These are phyloP conservation scores for Aspiorhynchus laticeps DNA, from an alignment of 2,113 vertebrate species.

Conservation along the genomic window DNA sequence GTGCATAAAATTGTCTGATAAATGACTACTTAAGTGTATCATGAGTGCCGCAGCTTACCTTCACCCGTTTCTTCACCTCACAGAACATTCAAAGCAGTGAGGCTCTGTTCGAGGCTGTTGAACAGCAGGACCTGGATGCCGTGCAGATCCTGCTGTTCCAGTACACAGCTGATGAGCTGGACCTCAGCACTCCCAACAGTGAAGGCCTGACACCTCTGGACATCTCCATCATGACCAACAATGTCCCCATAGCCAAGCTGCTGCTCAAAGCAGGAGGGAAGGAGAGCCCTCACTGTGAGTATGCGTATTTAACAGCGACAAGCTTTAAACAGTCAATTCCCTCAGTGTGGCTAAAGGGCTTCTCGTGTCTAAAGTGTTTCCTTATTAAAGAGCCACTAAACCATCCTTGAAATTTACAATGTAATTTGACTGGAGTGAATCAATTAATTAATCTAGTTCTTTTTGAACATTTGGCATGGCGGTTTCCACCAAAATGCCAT, in stretches of 20 bases:
- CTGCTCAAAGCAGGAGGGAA: slow-evolving; percentile 88
- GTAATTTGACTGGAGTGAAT: neutral
- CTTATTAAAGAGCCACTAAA: neutral
- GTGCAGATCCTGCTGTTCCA: slow-evolving; percentile 92
- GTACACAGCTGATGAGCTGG: slow-evolving; percentile 88
- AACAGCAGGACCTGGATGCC: slow-evolving; percentile 93
- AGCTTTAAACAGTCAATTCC: neutral
- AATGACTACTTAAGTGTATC: neutral
- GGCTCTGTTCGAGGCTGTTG: slow-evolving; percentile 91
- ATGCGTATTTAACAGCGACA: neutral
- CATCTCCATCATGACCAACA: slow-evolving; percentile 94
- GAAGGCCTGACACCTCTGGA: slow-evolving; percentile 92
- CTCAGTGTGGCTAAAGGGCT: neutral
- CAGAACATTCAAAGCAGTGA: slow-evolving; percentile 91
- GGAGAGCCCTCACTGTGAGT: slow-evolving; percentile 97
- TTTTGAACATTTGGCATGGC: neutral
- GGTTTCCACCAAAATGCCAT: neutral
- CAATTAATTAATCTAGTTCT: neutral
- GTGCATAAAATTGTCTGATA: neutral
- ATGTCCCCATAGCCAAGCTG: slow-evolving; percentile 87
- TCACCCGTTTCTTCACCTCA: neutral
- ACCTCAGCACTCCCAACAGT: slow-evolving; percentile 92
- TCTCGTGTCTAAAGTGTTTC: neutral
- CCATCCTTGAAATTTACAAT: neutral
- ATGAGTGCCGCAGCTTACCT: neutral